phyloP scores from a whole-genome alignment of 2,797 vertebrate genomes.

The Synaphobranchus kaupii region DNA sequence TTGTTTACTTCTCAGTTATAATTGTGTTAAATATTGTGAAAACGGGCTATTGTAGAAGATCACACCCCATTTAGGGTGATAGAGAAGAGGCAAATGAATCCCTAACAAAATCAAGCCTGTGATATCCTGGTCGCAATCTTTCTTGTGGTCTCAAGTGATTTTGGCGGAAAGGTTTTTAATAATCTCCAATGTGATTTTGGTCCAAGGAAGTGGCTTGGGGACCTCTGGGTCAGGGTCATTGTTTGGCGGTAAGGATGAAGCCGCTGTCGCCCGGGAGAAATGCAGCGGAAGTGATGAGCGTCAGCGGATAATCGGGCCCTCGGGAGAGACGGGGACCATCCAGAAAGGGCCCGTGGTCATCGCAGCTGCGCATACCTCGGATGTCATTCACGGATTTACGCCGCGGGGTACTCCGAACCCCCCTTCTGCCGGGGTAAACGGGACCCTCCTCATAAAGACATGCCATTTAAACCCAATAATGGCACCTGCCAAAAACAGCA shows the following conservation, averaged over 20 bases:
- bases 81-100: background rate
- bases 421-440: background rate
- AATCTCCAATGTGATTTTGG: constrained; percentile 11
- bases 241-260: constrained; percentile 42
- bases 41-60: background rate
- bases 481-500: background rate
- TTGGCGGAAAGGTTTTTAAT: constrained; percentile 25
- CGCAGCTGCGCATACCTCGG: background rate
- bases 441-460: background rate
- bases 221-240: background rate
- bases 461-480: constrained; percentile 12
- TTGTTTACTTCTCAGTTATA: background rate
- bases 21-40: background rate
- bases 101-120: background rate
- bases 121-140: background rate
- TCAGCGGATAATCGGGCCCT: constrained; percentile 59
- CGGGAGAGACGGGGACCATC: background rate
- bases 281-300: constrained; percentile 59
- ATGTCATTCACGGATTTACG: background rate
- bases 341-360: background rate
- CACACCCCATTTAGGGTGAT: background rate
- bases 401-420: background rate
- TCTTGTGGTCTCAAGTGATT: background rate
- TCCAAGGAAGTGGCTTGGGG: background rate
- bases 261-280: constrained; percentile 55